Evolutionary conservation across 2,797 vertebrate genomes (phyloP).

Genomic region (Clarias pachynema): DNA sequence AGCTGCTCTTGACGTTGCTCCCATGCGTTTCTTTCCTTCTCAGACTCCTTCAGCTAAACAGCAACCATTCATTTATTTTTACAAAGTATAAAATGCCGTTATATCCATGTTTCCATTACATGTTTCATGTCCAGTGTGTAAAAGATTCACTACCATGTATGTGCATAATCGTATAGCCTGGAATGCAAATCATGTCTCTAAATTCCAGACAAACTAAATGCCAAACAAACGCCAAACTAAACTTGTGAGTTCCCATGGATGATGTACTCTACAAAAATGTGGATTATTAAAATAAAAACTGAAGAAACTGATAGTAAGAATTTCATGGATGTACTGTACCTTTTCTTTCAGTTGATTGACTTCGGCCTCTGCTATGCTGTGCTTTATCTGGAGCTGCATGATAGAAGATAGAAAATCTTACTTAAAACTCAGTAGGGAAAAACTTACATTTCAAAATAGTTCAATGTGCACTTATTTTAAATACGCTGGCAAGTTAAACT

Average conservation of each 20-base stretch:
- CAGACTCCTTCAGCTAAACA: conserved; percentile 76
- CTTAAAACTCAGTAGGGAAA: conserved; percentile 27
- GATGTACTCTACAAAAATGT: not conserved
- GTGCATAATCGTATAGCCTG: not conserved
- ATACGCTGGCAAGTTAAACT: not conserved
- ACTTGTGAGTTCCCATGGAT: not conserved
- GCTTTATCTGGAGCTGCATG: conserved; percentile 83
- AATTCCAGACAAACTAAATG: not conserved
- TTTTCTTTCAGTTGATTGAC: conserved; percentile 83
- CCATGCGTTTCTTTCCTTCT: conserved; percentile 79
- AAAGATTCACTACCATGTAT: not conserved
- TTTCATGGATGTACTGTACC: conserved; percentile 65
- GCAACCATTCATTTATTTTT: not conserved
- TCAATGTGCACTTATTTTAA: not conserved
- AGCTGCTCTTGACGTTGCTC: conserved; percentile 79
- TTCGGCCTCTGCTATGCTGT: conserved; percentile 81
- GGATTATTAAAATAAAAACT: not conserved
- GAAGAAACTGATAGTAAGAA: conserved; percentile 21
- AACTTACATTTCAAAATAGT: not conserved
- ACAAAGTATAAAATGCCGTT: not conserved
- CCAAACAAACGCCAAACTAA: too few species aligned
- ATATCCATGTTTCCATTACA: not conserved
- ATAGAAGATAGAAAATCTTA: conserved; percentile 49
- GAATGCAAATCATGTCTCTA: not conserved
- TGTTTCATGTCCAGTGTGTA: not conserved